phyloP scores from a whole-genome alignment of 2,888 invertebrate genomes.

The Phyto melanocephala region DNA sequence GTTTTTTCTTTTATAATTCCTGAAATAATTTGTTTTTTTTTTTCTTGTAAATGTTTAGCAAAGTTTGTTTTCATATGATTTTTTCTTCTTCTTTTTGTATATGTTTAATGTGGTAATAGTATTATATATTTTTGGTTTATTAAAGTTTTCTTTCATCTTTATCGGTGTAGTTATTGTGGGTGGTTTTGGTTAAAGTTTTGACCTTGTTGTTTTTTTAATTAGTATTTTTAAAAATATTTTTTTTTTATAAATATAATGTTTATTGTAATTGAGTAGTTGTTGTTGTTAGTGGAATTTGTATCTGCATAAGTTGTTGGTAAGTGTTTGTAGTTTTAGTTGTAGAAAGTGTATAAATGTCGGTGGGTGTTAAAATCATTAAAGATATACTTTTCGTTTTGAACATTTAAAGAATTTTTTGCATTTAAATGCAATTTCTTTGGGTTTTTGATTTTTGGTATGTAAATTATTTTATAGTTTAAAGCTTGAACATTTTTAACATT shows the following conservation, averaged over 20 bases:
- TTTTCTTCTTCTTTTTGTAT: background rate
- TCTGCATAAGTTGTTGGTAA: too few species aligned
- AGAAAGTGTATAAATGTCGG: conserved; percentile 58
- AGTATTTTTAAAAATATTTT: background rate
- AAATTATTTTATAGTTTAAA: conserved; percentile 11
- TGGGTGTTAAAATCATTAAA: conserved; percentile 56
- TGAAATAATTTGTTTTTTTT: conserved; percentile 47
- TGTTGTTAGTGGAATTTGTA: background rate
- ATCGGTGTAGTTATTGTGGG: conserved; percentile 44
- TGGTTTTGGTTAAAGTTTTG: conserved; percentile 39
- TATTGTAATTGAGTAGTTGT: conserved; percentile 19
- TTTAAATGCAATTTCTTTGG: too few species aligned
- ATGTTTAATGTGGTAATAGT: conserved; percentile 17
- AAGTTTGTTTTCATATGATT: conserved; percentile 45
- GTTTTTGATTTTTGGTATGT: background rate
- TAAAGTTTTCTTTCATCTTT: background rate
- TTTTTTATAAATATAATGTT: background rate
- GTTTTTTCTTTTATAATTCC: conserved; percentile 48
- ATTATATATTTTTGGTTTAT: background rate
- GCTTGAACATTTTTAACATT: conserved; percentile 17
- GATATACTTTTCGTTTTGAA: conserved; percentile 4
- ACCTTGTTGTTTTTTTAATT: background rate
- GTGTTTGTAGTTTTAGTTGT: background rate
- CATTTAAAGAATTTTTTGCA: conserved; percentile 12
- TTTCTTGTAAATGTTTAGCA: conserved; percentile 59